Base-by-base conservation (phyloP, 2,797 vertebrate species). In the Psittacula echo region DNA sequence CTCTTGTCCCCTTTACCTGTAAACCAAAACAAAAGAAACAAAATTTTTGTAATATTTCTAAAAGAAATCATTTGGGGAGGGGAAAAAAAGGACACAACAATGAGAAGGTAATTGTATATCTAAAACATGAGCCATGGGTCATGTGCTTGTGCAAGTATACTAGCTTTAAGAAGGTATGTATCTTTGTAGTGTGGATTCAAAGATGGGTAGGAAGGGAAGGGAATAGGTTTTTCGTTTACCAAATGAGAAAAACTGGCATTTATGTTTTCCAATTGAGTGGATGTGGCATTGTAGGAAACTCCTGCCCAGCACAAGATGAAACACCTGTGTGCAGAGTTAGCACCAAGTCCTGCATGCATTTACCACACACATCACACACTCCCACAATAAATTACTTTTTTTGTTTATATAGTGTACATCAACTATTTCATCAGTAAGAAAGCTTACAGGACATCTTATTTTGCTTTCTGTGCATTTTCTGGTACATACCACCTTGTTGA, bases 351-450 rank as follows among this genome's bases (percentile, higher is more conserved):
- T 51, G 16, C 1, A 32, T 13, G 5, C 11, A 20, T 85, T 75
- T 78, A 44, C 32, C 23, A 11, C 0, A 0, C 60, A 20, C 5
- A 5, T 4, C 19, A 45, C 45, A 48, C 14, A 32, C 6, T 78
- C 10, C 1, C 20, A 5, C 29, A 53, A 20, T 11, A 62, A 74
- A 74, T 15, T 30, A 15, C 18, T 5, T 66, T 37, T 19, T 64
- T 3, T 58, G 66, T 87, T 37, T 48, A 22, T 45, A 41, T 2
- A 37, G 10, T 17, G 16, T 13, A 8, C 16, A 45, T 45, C 62
- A 26, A 16, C 23, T 79, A 30, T 61, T 79, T 79, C 13, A 45
- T 79, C 32, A 56, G 3, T n/a, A 48, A 2, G 30, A 56, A 85
- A 85, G 9, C 4, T 45, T 29, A 37, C 7, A 60, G 27, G 14